These are phyloP conservation scores for Drosophila atripex DNA, from an alignment of 2,888 invertebrate species.

Conservation along the genomic window DNA sequence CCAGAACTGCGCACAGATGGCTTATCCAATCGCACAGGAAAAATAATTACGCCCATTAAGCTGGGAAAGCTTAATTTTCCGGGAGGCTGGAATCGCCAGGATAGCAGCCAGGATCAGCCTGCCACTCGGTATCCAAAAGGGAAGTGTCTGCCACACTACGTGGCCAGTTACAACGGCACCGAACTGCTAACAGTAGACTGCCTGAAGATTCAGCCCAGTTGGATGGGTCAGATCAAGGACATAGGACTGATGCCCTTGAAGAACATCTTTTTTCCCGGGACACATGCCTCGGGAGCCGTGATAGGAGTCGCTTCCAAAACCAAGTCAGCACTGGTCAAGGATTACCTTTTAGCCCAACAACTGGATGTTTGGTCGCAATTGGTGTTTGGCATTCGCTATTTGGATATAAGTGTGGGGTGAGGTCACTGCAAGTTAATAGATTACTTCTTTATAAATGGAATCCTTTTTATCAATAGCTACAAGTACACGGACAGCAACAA, in stretches of 20 bases:
- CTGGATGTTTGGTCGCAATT: constrained; percentile 92
- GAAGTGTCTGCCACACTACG: constrained; percentile 89
- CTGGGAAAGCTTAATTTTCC: constrained; percentile 86
- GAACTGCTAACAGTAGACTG: constrained; percentile 88
- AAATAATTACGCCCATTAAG: constrained; percentile 73
- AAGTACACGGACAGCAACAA: constrained; percentile 57
- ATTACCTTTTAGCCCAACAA: constrained; percentile 87
- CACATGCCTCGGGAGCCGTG: constrained; percentile 87
- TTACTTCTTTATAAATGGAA: not conserved
- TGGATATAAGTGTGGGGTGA: constrained; percentile 92
- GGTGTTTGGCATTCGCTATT: constrained; percentile 92
- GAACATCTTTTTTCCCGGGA: constrained; percentile 84
- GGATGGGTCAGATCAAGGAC: constrained; percentile 89
- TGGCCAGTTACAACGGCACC: constrained; percentile 87
- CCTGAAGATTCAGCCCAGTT: constrained; percentile 91
- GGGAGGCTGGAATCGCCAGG: constrained; percentile 86
- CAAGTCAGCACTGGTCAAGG: constrained; percentile 76
- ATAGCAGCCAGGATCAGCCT: constrained; percentile 60
- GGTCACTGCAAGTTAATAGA: constrained; percentile 76
- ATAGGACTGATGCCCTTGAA: constrained; percentile 77
- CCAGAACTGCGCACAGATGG: constrained; percentile 74
- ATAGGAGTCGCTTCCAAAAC: constrained; percentile 72
- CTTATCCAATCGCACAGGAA: constrained; percentile 85
- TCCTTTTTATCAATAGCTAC: constrained; percentile 49
- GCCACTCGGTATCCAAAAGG: constrained; percentile 82